Evolutionary conservation across 2,888 invertebrate genomes (phyloP).

Genomic region (Nomada fabriciana): DNA sequence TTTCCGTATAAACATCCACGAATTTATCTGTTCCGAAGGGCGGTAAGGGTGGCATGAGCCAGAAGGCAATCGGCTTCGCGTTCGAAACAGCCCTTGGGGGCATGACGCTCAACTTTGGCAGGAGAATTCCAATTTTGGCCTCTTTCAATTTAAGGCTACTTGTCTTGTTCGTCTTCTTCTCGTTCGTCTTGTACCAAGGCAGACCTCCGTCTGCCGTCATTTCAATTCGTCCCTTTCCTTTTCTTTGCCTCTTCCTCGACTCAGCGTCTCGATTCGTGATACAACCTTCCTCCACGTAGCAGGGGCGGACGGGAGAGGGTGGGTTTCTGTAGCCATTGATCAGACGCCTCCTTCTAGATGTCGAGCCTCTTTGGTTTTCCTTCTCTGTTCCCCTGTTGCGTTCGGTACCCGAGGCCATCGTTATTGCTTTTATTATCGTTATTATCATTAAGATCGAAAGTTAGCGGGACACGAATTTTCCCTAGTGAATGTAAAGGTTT

Average conservation of each 20-base stretch:
- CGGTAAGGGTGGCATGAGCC: constrained; percentile 9
- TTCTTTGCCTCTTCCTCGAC: constrained; percentile 18
- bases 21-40: constrained; percentile 65
- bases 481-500: constrained; percentile 16
- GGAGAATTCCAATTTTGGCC: constrained; percentile 81
- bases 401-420: constrained; percentile 42
- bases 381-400: constrained; percentile 2
- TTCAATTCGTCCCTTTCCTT: constrained; percentile 39
- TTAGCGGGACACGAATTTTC: not conserved
- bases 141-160: constrained; percentile 81
- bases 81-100: constrained; percentile 67
- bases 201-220: constrained; percentile 42
- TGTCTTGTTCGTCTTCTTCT: constrained; percentile 73
- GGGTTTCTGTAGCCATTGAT: constrained; percentile 48
- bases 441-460: constrained; percentile 58
- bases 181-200: constrained; percentile 49
- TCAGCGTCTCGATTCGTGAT: constrained; percentile 43
- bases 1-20: constrained; percentile 76
- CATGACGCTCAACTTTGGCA: constrained; percentile 75
- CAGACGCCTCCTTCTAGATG: constrained; percentile 39
- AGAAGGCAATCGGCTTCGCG: constrained; percentile 65
- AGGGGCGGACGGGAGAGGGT: not conserved
- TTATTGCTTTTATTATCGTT: constrained; percentile 65
- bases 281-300: constrained; percentile 34
- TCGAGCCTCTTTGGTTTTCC: constrained; percentile 19